A percentile compares a stretch with the other conserved stretches of the same genome.
These are phyloP conservation scores for Drosophila mimica DNA, from an alignment of 2,888 invertebrate genomes.

Conservation along the genomic window DNA sequence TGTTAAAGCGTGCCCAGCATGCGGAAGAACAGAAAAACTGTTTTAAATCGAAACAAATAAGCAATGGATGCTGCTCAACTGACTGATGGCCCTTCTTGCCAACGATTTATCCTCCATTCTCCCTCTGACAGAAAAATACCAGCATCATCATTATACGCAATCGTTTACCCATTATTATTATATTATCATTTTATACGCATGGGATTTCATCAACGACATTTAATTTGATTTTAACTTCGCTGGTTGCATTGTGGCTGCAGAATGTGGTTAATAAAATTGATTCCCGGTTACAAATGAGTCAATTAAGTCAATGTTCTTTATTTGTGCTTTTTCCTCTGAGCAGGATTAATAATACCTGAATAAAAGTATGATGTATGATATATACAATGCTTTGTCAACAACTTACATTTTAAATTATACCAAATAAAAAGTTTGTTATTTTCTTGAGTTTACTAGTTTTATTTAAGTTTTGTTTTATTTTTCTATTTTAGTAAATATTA, in stretches of 20 bases:
- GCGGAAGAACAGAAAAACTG: constrained; percentile 47
- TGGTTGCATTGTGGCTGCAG: constrained; percentile 12
- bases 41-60: constrained; percentile 69
- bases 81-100: constrained; percentile 29
- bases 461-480: not conserved
- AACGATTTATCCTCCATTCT: constrained; percentile 4
- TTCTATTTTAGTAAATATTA: not conserved
- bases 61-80: constrained; percentile 34
- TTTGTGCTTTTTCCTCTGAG: not conserved
- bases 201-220: constrained; percentile 31
- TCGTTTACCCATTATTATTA: constrained; percentile 12
- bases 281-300: constrained; percentile 39
- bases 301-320: constrained; percentile 19
- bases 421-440: not conserved
- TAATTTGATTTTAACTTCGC: constrained; percentile 54
- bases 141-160: constrained; percentile 32
- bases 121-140: constrained; percentile 5
- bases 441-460: not conserved
- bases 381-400: not conserved
- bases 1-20: constrained; percentile 73
- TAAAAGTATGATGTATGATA: not conserved
- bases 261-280: constrained; percentile 28
- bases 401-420: not conserved
- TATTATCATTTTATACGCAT: constrained; percentile 27
- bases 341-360: not conserved